phyloP scores from a whole-genome alignment of 2,888 invertebrate species.

The Pachydiplax longipennis region DNA sequence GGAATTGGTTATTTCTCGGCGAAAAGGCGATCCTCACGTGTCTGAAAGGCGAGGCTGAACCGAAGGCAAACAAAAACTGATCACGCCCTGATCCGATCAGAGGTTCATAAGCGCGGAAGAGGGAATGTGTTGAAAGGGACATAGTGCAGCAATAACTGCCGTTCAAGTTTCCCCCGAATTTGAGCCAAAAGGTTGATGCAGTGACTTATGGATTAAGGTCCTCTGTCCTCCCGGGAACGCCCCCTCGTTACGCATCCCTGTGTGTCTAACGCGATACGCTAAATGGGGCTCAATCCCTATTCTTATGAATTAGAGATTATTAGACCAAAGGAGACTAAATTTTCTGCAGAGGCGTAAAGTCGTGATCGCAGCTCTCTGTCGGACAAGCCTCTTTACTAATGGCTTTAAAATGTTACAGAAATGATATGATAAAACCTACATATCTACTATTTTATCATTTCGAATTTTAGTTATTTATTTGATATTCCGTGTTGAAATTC shows the following conservation, averaged over 20 bases:
- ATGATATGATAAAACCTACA: too few species aligned
- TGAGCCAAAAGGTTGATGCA: not conserved
- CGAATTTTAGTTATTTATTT: too few species aligned
- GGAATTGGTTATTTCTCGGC: not conserved
- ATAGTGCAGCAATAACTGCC: not conserved
- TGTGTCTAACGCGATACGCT: not conserved
- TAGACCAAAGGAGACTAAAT: too few species aligned
- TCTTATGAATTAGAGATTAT: too few species aligned
- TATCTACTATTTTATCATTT: too few species aligned
- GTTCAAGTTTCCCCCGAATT: not conserved
- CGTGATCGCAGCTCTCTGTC: too few species aligned
- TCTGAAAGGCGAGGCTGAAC: not conserved
- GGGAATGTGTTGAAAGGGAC: not conserved
- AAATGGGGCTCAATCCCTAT: too few species aligned
- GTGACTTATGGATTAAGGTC: conserved; percentile 16
- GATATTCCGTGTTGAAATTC: too few species aligned
- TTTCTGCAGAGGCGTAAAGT: too few species aligned
- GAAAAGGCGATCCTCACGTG: not conserved
- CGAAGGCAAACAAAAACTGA: not conserved
- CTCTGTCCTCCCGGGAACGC: not conserved
- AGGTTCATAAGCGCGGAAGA: not conserved
- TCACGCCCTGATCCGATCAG: conserved; percentile 7
- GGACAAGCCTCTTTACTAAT: too few species aligned
- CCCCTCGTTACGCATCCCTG: not conserved
- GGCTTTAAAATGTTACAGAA: too few species aligned